Conservation (phyloP, 2,888 invertebrate species). For the Cyrtodaria siliqua region DNA sequence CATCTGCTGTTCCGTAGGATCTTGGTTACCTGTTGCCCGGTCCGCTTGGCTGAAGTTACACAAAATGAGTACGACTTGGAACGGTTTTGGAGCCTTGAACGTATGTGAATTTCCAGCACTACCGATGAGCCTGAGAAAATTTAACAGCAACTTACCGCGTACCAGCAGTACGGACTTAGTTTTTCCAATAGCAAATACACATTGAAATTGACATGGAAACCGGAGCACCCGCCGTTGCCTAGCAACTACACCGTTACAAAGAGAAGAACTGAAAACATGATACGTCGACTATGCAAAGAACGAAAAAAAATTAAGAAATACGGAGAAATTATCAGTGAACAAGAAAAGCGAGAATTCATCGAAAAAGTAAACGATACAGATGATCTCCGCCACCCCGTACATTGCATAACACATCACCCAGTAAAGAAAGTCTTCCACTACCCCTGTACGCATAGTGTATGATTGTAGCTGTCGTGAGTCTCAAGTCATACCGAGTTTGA, state of each 20-base stretch:
- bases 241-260: conserved; percentile 15
- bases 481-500: conserved; percentile 9
- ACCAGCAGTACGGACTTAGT: neutral
- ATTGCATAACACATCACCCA: conserved; percentile 56
- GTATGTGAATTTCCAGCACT: no score
- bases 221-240: neutral
- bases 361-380: conserved; percentile 23
- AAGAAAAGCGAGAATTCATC: conserved; percentile 41
- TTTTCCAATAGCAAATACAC: conserved; percentile 11
- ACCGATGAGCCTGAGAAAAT: no score
- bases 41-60: neutral
- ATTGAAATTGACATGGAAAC: neutral
- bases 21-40: neutral
- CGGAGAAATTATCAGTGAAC: conserved; percentile 46
- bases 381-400: conserved; percentile 12
- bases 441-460: conserved; percentile 17
- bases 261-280: no score
- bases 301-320: conserved; percentile 4
- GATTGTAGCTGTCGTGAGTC: conserved; percentile 25
- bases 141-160: no score
- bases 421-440: conserved; percentile 42
- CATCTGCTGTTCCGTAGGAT: neutral
- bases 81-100: no score
- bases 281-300: conserved; percentile 11
- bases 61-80: neutral